Conservation (phyloP, 1,140 invertebrate genomes). For the Piezodorus guildinii region DNA sequence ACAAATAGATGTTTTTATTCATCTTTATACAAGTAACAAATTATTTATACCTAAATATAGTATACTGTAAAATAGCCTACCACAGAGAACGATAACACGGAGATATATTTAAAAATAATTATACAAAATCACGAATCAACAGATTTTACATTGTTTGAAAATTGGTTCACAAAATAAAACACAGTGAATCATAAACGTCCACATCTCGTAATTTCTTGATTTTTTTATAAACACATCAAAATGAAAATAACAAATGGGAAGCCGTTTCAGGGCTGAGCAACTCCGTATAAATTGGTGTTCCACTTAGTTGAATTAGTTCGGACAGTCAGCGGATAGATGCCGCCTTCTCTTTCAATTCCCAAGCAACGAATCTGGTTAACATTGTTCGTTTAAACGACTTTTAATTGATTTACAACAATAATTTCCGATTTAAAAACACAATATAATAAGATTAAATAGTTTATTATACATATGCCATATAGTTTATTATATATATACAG, state of each 20-base stretch:
- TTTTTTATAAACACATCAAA: constrained; percentile 6
- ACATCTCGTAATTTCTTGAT: neutral
- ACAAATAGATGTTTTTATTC: neutral
- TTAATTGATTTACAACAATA: too few species aligned
- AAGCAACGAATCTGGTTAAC: too few species aligned
- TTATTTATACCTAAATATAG: neutral
- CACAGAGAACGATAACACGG: constrained; percentile 2
- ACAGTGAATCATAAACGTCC: neutral
- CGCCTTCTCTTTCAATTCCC: too few species aligned
- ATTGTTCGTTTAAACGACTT: too few species aligned
- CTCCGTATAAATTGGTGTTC: too few species aligned
- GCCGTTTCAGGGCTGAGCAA: constrained; percentile 1
- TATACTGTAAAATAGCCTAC: neutral
- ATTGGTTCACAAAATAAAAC: neutral
- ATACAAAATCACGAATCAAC: neutral
- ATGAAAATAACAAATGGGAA: constrained; percentile 12
- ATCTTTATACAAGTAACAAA: neutral
- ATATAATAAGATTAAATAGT: too few species aligned
- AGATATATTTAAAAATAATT: neutral
- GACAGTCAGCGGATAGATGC: too few species aligned
- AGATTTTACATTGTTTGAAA: neutral
- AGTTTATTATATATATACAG: too few species aligned
- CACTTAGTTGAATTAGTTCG: too few species aligned
- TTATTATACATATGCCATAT: too few species aligned
- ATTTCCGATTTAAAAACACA: too few species aligned